Percentiles rank a stretch among this genome's conserved stretches.
Conservation (phyloP, 2,888 invertebrate genomes). For the Sarcophaga rosellei region DNA sequence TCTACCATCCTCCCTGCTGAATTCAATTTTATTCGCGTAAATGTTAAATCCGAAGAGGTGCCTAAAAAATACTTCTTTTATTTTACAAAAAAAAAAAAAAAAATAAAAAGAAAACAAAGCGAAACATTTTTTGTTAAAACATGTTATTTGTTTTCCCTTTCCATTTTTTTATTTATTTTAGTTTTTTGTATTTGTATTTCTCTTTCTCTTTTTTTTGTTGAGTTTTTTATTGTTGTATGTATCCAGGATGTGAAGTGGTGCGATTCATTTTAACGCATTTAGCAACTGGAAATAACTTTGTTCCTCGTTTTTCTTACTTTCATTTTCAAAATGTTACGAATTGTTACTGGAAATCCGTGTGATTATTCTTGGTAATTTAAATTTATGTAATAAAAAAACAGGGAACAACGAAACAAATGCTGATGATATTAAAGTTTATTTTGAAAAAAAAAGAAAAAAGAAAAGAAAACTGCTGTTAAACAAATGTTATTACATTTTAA, state of each 20-base stretch:
- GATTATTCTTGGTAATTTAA: neutral
- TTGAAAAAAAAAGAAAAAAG: too few relatives aligned
- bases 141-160: too few relatives aligned
- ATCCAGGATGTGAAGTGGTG: neutral
- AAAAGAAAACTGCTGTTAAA: neutral
- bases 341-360: neutral
- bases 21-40: neutral
- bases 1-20: neutral
- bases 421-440: too few relatives aligned
- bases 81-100: too few relatives aligned
- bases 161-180: too few relatives aligned
- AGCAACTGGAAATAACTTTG: neutral
- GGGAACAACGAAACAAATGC: too few relatives aligned
- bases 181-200: neutral
- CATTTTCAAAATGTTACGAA: neutral
- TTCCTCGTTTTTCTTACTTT: neutral
- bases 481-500: neutral
- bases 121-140: too few relatives aligned
- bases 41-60: slow-evolving; percentile 6
- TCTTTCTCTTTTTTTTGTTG: neutral
- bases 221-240: neutral
- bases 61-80: slow-evolving; percentile 25
- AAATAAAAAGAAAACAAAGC: too few relatives aligned
- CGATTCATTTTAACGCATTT: neutral
- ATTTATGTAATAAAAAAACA: neutral